phyloP scores from a whole-genome alignment of 2,113 vertebrate genomes.

The Cisticola juncidis region DNA sequence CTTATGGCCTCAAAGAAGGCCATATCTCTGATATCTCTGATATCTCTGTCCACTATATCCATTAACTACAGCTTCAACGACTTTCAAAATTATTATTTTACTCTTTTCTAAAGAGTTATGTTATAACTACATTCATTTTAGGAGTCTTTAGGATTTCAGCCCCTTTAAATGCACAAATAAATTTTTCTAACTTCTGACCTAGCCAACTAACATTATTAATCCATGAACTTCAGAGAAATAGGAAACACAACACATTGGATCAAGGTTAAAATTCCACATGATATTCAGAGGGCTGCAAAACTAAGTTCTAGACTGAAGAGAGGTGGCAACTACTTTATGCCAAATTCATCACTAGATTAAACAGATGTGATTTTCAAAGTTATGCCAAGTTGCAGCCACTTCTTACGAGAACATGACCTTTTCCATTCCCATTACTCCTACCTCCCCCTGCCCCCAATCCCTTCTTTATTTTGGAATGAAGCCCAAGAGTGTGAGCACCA shows the following conservation, averaged over 20 bases:
- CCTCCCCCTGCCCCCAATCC: neutral
- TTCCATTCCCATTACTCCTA: neutral
- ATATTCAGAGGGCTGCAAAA: neutral
- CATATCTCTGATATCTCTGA: neutral
- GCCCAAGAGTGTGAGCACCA: neutral
- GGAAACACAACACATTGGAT: neutral
- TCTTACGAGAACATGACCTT: conserved; percentile 17
- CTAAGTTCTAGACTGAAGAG: neutral
- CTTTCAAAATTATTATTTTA: neutral
- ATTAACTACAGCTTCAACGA: neutral
- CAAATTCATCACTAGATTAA: neutral
- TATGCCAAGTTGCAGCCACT: neutral
- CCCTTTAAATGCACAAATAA: neutral
- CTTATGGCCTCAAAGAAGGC: neutral
- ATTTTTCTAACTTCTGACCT: neutral
- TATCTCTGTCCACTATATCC: neutral
- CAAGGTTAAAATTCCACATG: neutral
- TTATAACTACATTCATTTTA: neutral
- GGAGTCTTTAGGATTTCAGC: neutral
- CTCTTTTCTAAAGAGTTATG: neutral
- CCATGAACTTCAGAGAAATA: neutral
- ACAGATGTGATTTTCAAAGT: neutral
- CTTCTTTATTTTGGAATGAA: conserved; percentile 10
- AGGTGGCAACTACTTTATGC: neutral
- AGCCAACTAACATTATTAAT: neutral